A percentile compares a stretch with the other conserved stretches of the same genome.
phyloP scores from a whole-genome alignment of 2,888 invertebrate genomes.

The Ectropis crepuscularia region DNA sequence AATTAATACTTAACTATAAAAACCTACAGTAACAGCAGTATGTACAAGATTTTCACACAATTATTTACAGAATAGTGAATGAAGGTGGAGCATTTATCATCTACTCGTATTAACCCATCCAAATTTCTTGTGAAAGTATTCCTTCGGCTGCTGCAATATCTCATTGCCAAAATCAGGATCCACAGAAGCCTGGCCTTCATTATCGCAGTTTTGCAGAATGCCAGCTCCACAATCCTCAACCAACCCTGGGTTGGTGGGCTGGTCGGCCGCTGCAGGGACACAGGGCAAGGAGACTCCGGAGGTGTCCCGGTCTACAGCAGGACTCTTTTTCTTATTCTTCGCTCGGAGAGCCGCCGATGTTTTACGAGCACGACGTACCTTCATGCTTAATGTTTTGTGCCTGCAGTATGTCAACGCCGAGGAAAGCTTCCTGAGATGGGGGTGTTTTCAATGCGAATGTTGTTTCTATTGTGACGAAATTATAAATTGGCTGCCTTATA shows the following conservation, averaged over 20 bases:
- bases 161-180: slow-evolving; percentile 28
- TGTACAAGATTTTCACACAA: too few relatives aligned
- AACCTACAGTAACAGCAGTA: too few relatives aligned
- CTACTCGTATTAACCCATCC: too few relatives aligned
- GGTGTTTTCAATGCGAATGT: slow-evolving; percentile 13
- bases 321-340: slow-evolving; percentile 67
- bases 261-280: slow-evolving; percentile 55
- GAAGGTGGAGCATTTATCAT: too few relatives aligned
- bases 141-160: too few relatives aligned
- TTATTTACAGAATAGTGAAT: too few relatives aligned
- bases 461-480: slow-evolving; percentile 16
- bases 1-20: too few relatives aligned
- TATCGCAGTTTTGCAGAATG: too few relatives aligned
- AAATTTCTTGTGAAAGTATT: too few relatives aligned
- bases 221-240: slow-evolving; percentile 25
- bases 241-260: slow-evolving; percentile 43
- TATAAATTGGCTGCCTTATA: slow-evolving; percentile 22
- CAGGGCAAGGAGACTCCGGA: slow-evolving; percentile 47
- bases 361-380: slow-evolving; percentile 59
- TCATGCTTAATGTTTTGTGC: slow-evolving; percentile 48
- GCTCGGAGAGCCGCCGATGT: slow-evolving; percentile 61
- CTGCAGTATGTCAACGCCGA: neutral
- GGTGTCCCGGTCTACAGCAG: slow-evolving; percentile 58
- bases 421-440: neutral
- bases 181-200: slow-evolving; percentile 18